Evolutionary conservation across 2,888 invertebrate genomes (phyloP), one percentile per base, ranked within the genome.

Genomic region (Tiliacea aurago): DNA sequence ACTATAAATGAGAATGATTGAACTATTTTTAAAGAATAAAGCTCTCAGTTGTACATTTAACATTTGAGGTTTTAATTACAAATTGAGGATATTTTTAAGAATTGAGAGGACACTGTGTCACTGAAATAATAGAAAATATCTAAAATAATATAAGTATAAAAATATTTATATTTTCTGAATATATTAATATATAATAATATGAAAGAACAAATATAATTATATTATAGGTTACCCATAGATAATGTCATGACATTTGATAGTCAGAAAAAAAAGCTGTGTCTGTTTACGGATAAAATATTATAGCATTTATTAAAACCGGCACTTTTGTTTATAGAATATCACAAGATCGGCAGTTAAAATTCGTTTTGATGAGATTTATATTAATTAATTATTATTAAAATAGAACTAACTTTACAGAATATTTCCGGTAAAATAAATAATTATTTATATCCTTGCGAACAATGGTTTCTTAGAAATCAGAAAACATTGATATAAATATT

Each of bases 331-430:
- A 83, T 75, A 87, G 81, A 82, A 83, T 88, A 88, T 88, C 87
- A 88, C 86, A 92, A 86, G 84, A 73, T 83, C 87, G 90, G 91
- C 90, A 91, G 92, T 91, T 89, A 83, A 73, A 81, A 86, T 86
- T 87, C 70, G 64, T 87, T 81, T 88, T 87, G 85, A 55, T 33
- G 37, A 58, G 20, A 70, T 62, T 67, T 45, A 45, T 47, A 73
- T 45, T 71, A 28, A n/a, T 41, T 56, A 37, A 47, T 47, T 43
- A 66, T 68, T 61, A 53, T 61, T 59, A 49, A 68, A 70, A 68
- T 81, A 72, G 47, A 67, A 70, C n/a, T 81, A 55, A 58, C n/a
- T 63, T 66, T 61, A 78, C 49, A 61, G 15, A 61, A 53, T 70
- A 65, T 58, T 62, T 68, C n/a, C 49, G 20, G 53, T 49, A 15